phyloP scores from a whole-genome alignment of 1,140 invertebrate genomes.

The Drosophila aff. region DNA sequence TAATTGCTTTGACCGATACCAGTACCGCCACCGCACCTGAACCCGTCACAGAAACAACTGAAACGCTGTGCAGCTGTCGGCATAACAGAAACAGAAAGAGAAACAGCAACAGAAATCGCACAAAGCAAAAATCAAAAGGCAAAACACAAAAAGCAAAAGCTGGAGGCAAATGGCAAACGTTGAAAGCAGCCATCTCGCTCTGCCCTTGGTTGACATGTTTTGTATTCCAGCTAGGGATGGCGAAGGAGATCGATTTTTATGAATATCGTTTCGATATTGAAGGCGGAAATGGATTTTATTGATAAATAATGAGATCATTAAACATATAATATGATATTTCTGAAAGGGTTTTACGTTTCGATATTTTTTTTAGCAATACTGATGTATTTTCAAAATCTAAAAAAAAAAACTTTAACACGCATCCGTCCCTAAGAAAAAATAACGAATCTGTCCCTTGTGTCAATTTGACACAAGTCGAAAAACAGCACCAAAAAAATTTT shows the following conservation, averaged over 20 bases:
- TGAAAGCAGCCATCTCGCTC: constrained; percentile 25
- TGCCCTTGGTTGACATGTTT: constrained; percentile 68
- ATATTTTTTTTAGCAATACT: neutral
- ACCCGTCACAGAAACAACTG: constrained; percentile 74
- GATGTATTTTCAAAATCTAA: neutral
- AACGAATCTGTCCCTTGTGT: too few species aligned
- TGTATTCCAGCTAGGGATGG: constrained; percentile 9
- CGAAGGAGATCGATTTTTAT: neutral
- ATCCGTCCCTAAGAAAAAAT: too few species aligned
- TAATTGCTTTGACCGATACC: constrained; percentile 52
- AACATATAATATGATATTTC: neutral
- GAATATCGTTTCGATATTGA: neutral
- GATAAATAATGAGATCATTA: neutral
- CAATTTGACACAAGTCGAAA: too few species aligned
- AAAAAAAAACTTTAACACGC: neutral
- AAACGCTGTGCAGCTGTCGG: constrained; percentile 54
- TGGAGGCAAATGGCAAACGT: constrained; percentile 13
- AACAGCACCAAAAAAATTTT: too few species aligned
- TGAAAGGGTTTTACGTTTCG: fast-evolving
- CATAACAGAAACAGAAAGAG: constrained; percentile 37
- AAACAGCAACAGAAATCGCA: constrained; percentile 22
- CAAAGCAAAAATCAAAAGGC: constrained; percentile 12
- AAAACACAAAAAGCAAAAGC: constrained; percentile 13
- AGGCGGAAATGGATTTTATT: neutral
- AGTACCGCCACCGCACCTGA: constrained; percentile 70